Evolutionary conservation across 2,888 invertebrate species (phyloP).

Genomic region (Ectemnius lituratus): DNA sequence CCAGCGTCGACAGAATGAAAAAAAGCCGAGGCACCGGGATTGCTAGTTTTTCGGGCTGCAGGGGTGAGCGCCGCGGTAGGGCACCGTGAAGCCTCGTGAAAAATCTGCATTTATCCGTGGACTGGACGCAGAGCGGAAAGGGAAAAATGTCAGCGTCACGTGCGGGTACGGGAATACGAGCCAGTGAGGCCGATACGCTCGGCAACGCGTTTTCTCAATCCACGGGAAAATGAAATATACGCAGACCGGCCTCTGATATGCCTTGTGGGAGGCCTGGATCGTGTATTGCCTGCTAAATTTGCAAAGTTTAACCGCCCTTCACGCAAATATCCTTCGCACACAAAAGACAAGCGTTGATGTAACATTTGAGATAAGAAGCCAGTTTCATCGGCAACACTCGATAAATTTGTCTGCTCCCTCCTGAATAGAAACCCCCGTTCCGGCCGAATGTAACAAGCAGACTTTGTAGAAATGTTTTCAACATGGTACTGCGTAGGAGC

Average conservation of each 20-base stretch:
- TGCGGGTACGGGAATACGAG: conserved; percentile 41
- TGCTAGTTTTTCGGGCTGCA: conserved; percentile 18
- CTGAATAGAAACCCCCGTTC: too few relatives aligned
- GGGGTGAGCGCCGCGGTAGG: not conserved
- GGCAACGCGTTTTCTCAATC: conserved; percentile 44
- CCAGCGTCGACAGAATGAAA: conserved; percentile 71
- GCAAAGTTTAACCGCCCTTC: too few relatives aligned
- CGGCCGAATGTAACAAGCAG: too few relatives aligned
- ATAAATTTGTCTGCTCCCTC: too few relatives aligned
- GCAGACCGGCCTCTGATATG: conserved; percentile 18
- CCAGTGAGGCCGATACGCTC: conserved; percentile 33
- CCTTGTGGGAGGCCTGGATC: too few relatives aligned
- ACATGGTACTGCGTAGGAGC: too few relatives aligned
- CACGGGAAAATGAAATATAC: conserved; percentile 45
- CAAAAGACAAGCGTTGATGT: too few relatives aligned
- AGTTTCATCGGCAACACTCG: too few relatives aligned
- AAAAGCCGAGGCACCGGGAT: conserved; percentile 40
- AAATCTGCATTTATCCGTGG: conserved; percentile 72
- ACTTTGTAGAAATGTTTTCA: too few relatives aligned
- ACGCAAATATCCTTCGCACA: too few relatives aligned
- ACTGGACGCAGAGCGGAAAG: conserved; percentile 14
- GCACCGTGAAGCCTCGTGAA: conserved; percentile 59
- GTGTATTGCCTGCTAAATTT: too few relatives aligned
- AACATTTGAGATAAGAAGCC: too few relatives aligned
- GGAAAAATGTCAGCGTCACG: conserved; percentile 51